phyloP scores from a whole-genome alignment of 1,140 invertebrate genomes.

The Aphidius ervi region DNA sequence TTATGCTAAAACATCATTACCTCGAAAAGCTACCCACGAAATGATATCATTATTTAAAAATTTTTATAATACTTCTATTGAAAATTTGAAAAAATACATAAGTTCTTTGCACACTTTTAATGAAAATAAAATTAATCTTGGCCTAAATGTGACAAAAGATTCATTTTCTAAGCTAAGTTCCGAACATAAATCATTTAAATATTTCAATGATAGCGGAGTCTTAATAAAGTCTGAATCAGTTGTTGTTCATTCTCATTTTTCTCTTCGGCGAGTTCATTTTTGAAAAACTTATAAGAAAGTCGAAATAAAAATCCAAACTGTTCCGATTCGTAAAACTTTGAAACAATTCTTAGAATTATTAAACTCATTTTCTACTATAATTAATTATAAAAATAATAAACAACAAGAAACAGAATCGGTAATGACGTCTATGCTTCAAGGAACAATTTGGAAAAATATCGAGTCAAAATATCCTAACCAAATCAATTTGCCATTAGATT shows the following conservation, averaged over 20 bases:
- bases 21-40: neutral
- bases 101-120: neutral
- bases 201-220: neutral
- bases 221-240: neutral
- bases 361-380: neutral
- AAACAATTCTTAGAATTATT: constrained; percentile 17
- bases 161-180: neutral
- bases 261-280: neutral
- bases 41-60: neutral
- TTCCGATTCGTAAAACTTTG: constrained; percentile 8
- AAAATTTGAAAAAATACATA: neutral
- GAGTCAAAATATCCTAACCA: constrained; percentile 11
- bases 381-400: neutral
- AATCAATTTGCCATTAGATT: constrained; percentile 25
- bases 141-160: neutral
- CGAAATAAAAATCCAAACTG: constrained; percentile 8
- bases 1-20: neutral
- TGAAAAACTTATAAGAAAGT: neutral
- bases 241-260: neutral
- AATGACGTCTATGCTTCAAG: constrained; percentile 19
- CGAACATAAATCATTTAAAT: neutral
- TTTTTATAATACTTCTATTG: neutral
- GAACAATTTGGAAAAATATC: constrained; percentile 20
- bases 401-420: constrained; percentile 4
- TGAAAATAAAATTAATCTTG: neutral